Evolutionary conservation across 2,888 invertebrate species (phyloP).

Genomic region (Matsumyia berberina): DNA sequence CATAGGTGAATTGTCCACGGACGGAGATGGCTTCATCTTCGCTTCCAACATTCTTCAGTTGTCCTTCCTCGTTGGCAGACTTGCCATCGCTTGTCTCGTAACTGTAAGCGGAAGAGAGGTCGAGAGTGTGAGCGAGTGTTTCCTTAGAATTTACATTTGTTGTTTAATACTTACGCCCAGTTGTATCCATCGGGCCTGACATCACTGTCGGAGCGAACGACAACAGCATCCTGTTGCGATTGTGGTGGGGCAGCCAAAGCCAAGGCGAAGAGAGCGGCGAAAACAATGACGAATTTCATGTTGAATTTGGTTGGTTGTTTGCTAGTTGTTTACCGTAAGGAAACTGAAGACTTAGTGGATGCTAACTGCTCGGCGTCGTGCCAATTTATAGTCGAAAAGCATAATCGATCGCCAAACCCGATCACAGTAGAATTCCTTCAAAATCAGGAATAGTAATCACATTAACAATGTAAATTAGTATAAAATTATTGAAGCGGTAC

Average conservation of each 20-base stretch:
- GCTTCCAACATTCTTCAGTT: constrained; percentile 84
- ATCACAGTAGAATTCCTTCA: constrained; percentile 53
- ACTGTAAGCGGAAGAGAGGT: constrained; percentile 80
- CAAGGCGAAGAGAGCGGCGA: constrained; percentile 80
- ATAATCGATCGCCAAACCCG: constrained; percentile 13
- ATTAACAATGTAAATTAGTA: constrained; percentile 64
- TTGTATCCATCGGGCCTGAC: constrained; percentile 58
- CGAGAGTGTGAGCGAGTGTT: background rate
- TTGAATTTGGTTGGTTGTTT: constrained; percentile 61
- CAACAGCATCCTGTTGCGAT: constrained; percentile 85
- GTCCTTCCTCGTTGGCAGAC: constrained; percentile 84
- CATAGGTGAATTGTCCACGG: constrained; percentile 84
- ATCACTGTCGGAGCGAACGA: constrained; percentile 87
- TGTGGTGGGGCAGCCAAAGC: constrained; percentile 81
- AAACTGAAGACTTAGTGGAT: constrained; percentile 75
- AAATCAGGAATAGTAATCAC: constrained; percentile 46
- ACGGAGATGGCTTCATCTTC: constrained; percentile 84
- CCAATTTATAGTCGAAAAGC: constrained; percentile 69
- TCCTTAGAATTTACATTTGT: background rate
- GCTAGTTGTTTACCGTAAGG: constrained; percentile 67
- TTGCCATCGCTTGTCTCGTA: constrained; percentile 86
- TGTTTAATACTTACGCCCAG: constrained; percentile 58
- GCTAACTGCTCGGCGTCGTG: constrained; percentile 17
- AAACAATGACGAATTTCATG: constrained; percentile 80
- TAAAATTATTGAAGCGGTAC: constrained; percentile 29